phyloP scores from a whole-genome alignment of 2,113 vertebrate genomes.

The Hemibagrus wyckioides region DNA sequence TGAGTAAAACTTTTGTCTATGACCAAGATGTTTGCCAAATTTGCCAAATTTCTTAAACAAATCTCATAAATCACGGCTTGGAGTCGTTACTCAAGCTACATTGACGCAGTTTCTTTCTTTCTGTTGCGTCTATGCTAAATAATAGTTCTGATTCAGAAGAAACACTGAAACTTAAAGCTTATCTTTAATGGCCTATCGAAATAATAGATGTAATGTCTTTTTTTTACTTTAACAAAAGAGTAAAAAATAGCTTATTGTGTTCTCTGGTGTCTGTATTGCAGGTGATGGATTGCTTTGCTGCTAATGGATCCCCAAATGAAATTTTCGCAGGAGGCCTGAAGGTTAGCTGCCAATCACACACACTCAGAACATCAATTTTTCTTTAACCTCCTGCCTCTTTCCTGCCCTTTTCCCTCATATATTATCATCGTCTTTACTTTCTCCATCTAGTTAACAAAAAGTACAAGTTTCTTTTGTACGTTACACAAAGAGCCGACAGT shows the following conservation, averaged over 20 bases:
- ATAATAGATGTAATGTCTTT: constrained; percentile 2
- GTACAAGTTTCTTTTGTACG: not conserved
- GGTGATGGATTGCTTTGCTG: constrained; percentile 23
- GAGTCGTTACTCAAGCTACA: not conserved
- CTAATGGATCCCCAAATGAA: constrained; percentile 38
- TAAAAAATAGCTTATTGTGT: not conserved
- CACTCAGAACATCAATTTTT: not conserved
- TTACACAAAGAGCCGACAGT: not conserved
- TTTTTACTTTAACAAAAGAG: not conserved
- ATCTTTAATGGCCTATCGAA: not conserved
- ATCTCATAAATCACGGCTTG: not conserved
- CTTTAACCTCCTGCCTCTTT: not conserved
- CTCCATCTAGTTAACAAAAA: not conserved
- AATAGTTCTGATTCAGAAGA: not conserved
- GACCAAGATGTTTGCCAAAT: not conserved
- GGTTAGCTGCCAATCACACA: constrained; percentile 30
- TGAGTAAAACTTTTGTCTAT: not conserved
- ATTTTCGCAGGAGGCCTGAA: constrained; percentile 11
- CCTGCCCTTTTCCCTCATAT: not conserved
- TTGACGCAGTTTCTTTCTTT: not conserved
- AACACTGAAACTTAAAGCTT: not conserved
- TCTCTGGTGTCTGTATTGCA: constrained; percentile 14
- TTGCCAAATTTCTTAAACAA: not conserved
- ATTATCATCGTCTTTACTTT: not conserved
- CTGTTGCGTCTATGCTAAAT: not conserved